Base-by-base conservation (phyloP, 2,797 vertebrate species). In the Microctenopoma steveboyesi region DNA sequence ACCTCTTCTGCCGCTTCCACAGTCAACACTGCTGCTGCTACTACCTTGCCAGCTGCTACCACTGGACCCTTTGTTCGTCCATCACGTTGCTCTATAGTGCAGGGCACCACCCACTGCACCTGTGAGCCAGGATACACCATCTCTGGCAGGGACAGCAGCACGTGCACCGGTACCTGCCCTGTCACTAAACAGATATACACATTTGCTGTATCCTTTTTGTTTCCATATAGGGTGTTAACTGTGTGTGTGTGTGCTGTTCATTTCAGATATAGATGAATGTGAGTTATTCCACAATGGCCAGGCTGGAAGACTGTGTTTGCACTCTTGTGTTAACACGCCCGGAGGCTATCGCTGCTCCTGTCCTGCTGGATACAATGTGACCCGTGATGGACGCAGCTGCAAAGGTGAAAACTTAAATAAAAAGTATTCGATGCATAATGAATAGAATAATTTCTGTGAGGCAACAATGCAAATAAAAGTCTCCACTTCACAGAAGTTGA, bases 261-360 rank as follows among this genome's bases (percentile, higher is more conserved):
- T 73, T 74, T 30, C 62, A 97, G 96, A 97, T 22, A 91, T 98
- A 30, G 96, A 97, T 15, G 96, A 98, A 87, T 98, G 96, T 79
- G 92, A 94, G 81, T 82, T 97, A 60, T 96, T 95, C 91, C 95
- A 96, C 72, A 93, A 79, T 6, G 92, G 93, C 14, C 93, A 88
- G 57, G 91, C 91, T 22, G 95, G 93, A 0, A 93, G 82, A 64
- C 87, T 97, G 69, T 97, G 96, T 83, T 79, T 94, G 58, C 93
- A 97, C 0, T 18, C 91, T 47, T 97, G 96, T 70, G 82, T 96
- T 43, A 98, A 97, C 91, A 94, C 96, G 0, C 90, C 95, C 0
- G 95, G 96, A 55, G 95, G 95, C 28, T 97, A 97, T 85, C 93
- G 88, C 71, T 98, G 96, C 50, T 74, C 90, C 60, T 98, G 96